These are phyloP conservation scores for Polymixis flavicincta DNA, from an alignment of 2,888 invertebrate species.

Conservation along the genomic window DNA sequence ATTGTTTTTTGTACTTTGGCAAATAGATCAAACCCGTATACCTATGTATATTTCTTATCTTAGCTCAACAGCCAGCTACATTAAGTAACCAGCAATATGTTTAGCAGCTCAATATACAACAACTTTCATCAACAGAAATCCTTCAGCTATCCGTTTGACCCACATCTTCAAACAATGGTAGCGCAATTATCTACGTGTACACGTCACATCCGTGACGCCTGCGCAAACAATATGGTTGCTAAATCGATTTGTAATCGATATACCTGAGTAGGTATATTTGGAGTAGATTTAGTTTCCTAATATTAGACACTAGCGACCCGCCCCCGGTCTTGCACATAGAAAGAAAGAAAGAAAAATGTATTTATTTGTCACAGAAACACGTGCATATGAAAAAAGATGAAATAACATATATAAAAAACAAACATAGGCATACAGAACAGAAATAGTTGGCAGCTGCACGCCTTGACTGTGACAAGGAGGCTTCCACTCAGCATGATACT, in stretches of 20 bases:
- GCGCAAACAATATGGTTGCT: constrained; percentile 48
- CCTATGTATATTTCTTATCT: too few relatives aligned
- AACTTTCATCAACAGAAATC: constrained; percentile 50
- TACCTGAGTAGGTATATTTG: constrained; percentile 24
- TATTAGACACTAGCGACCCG: background rate
- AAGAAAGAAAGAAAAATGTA: too few relatives aligned
- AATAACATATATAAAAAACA: too few relatives aligned
- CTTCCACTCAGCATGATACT: too few relatives aligned
- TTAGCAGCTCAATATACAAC: background rate
- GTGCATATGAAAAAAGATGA: too few relatives aligned
- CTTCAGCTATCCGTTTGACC: constrained; percentile 51
- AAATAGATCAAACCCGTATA: background rate
- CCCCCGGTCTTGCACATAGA: background rate
- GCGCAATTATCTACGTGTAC: constrained; percentile 49
- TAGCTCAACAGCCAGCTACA: background rate
- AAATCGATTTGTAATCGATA: constrained; percentile 55
- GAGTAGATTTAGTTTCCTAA: background rate
- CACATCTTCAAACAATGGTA: constrained; percentile 63
- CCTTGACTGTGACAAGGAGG: too few relatives aligned
- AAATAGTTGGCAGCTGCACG: too few relatives aligned
- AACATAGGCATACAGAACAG: too few relatives aligned
- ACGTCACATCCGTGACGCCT: constrained; percentile 65
- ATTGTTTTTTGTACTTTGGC: too few relatives aligned
- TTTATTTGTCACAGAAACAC: too few relatives aligned
- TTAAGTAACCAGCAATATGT: background rate